Base-by-base conservation (phyloP, 2,113 vertebrate species). In the Zosterops hypoxanthus region DNA sequence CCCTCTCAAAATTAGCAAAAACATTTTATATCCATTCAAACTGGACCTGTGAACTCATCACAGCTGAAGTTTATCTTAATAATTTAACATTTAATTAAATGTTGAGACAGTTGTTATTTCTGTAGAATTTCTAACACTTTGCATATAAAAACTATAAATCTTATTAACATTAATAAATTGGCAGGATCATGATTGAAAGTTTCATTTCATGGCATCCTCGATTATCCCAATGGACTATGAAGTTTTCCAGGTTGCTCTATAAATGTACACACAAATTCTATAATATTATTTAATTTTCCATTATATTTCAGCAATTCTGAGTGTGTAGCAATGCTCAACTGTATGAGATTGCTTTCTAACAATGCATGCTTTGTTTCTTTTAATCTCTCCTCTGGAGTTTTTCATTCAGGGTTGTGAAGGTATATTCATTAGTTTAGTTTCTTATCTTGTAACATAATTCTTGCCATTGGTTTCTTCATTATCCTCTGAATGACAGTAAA, bases 401-500 rank as follows among this genome's bases (percentile, higher is more conserved):
- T 90, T 90, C 61, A 76, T 84, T 82, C 82, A 92, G 50, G 57
- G 65, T 86, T 95, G 72, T 72, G 75, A 60, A 96, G 61, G 46
- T 81, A 34, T 88, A 93, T 86, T 91, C 92, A 95, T 93, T 86
- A 86, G 44, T 90, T 96, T 79, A 88, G 72, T 94, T 92, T 86
- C 88, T 88, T 96, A 92, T 84, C 92, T 88, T 90, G 94, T 86
- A 96, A 94, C 60, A 44, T 83, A 92, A 95, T 91, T 96, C 94
- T 93, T 92, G 69, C 44, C 31, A 2, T 53, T 90, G 90, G 60
- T 72, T 94, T 94, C 72, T 96, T 93, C 90, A 93, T 96, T 97
- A 96, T 93, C 80, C 72, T 86, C 88, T 82, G 90, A 96, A 95
- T 88, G 93, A 92, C 88, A 96, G 86, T 81, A 97, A 97, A 94